Evolutionary conservation across 2,797 vertebrate species (phyloP).

Genomic region (Rhodeus uyekii): DNA sequence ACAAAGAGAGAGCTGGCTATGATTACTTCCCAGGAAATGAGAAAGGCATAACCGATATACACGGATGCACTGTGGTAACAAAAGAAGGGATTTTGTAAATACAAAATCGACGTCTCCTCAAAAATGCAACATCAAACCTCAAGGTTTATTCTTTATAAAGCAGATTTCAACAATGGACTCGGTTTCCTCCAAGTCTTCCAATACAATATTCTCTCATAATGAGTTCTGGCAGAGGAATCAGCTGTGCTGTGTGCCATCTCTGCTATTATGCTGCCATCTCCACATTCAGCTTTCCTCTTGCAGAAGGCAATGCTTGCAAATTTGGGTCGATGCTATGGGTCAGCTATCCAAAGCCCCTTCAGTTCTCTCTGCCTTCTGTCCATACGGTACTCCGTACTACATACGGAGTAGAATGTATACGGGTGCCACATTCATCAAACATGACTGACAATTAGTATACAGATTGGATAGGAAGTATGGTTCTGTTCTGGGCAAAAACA

Average conservation of each 20-base stretch:
- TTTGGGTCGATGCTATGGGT: conserved; percentile 30
- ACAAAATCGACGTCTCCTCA: neutral
- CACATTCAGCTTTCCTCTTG: conserved; percentile 35
- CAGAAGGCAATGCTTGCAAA: conserved; percentile 38
- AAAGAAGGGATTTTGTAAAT: conserved; percentile 14
- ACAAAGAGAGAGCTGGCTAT: conserved; percentile 17
- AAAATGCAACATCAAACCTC: conserved; percentile 7
- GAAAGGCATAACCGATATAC: neutral
- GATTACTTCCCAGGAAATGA: conserved; percentile 24
- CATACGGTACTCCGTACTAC: no score
- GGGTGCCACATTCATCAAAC: neutral
- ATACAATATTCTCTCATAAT: conserved; percentile 47
- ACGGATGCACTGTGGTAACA: neutral
- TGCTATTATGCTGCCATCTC: conserved; percentile 32
- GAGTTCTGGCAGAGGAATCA: conserved; percentile 45
- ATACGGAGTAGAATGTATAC: neutral
- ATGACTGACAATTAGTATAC: no score
- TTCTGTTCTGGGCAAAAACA: no score
- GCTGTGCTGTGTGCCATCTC: conserved; percentile 30
- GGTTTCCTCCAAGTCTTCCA: conserved; percentile 22
- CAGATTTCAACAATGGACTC: conserved; percentile 10
- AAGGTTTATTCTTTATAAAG: conserved; percentile 17
- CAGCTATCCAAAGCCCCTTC: conserved; percentile 35
- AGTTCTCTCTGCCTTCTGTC: conserved; percentile 5
- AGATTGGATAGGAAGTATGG: no score